phyloP scores from a whole-genome alignment of 2,797 vertebrate species.

The Myripristis murdjan region DNA sequence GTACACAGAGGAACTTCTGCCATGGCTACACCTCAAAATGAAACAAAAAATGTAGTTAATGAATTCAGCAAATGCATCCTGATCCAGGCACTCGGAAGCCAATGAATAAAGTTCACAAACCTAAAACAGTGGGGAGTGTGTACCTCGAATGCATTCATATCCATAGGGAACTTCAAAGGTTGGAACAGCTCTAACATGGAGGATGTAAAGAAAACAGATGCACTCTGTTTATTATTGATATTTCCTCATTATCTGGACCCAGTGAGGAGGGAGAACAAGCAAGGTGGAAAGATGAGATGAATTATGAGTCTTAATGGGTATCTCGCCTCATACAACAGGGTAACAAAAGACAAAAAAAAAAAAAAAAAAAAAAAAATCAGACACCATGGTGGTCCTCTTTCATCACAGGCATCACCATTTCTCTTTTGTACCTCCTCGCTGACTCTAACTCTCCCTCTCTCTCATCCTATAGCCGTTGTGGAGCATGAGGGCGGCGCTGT shows the following conservation, averaged over 20 bases:
- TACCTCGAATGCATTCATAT: neutral
- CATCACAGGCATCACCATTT: slow-evolving; percentile 36
- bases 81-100: no score
- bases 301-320: slow-evolving; percentile 11
- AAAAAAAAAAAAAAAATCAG: slow-evolving; percentile 24
- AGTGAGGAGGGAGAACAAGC: neutral
- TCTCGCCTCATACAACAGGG: slow-evolving; percentile 21
- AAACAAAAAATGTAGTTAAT: no score
- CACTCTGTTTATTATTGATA: slow-evolving; percentile 15
- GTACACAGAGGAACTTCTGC: neutral
- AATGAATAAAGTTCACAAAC: no score
- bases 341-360: slow-evolving; percentile 29
- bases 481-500: slow-evolving; percentile 66
- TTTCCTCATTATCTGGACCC: neutral
- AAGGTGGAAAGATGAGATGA: neutral
- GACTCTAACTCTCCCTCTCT: slow-evolving; percentile 8
- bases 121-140: no score
- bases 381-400: slow-evolving; percentile 32
- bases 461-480: slow-evolving; percentile 17
- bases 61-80: no score
- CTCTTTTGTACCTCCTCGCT: slow-evolving; percentile 19
- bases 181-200: neutral
- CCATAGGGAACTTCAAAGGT: neutral
- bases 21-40: no score
- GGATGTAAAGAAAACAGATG: slow-evolving; percentile 14